Evolutionary conservation across 2,797 vertebrate species (phyloP).

Genomic region (Amblyopsis hoosieri): DNA sequence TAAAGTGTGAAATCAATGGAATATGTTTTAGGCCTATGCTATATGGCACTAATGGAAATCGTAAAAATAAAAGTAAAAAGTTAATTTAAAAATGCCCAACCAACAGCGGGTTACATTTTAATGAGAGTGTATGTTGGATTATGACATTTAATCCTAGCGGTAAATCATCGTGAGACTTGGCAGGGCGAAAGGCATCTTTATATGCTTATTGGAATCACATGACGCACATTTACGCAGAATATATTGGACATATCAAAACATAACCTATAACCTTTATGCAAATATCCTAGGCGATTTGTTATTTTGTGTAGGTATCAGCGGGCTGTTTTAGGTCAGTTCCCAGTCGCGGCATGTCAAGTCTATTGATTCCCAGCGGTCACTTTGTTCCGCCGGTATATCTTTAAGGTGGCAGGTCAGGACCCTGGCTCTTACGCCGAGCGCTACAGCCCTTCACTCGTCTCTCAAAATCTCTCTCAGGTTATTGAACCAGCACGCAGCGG

Average conservation of each 20-base stretch:
- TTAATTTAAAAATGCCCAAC: too few species aligned
- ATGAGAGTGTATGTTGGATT: too few species aligned
- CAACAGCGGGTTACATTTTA: too few species aligned
- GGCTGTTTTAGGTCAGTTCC: neutral
- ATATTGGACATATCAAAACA: neutral
- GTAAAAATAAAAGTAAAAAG: too few species aligned
- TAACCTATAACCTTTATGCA: too few species aligned
- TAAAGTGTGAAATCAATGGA: too few species aligned
- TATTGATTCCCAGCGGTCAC: conserved; percentile 36
- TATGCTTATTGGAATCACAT: too few species aligned
- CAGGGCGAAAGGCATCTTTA: neutral
- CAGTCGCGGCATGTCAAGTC: conserved; percentile 6
- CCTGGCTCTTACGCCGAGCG: conserved; percentile 55
- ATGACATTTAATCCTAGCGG: too few species aligned
- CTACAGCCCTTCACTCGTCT: conserved; percentile 67
- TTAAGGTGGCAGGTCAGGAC: conserved; percentile 74
- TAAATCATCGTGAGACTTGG: too few species aligned
- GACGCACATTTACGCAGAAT: conserved; percentile 50
- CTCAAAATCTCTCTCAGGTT: conserved; percentile 69
- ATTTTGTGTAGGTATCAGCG: neutral
- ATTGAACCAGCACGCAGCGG: conserved; percentile 72
- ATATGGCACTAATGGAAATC: too few species aligned
- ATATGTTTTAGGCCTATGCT: too few species aligned
- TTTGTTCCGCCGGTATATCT: conserved; percentile 54
- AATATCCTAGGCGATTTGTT: too few species aligned